Conservation (phyloP, 1,140 invertebrate genomes). For the Aphelinus certus region DNA sequence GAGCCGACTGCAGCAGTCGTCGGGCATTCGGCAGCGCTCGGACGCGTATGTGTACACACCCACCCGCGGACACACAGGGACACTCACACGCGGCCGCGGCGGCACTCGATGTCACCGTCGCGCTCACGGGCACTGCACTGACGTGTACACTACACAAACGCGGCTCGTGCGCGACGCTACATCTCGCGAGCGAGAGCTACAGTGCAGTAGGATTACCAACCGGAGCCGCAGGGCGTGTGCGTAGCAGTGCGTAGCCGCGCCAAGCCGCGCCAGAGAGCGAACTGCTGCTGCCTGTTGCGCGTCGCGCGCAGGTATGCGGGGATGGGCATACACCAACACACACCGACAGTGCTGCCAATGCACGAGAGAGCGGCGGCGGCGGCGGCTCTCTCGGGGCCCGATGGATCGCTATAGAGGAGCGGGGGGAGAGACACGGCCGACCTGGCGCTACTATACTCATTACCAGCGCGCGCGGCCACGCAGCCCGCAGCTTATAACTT, state of each 20-base stretch:
- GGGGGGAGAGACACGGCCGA: neutral
- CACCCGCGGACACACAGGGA: too few species aligned
- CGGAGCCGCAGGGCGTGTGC: too few species aligned
- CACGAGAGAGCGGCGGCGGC: neutral
- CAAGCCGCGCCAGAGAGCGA: too few species aligned
- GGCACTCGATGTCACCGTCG: constrained; percentile 1
- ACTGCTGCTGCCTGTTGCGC: neutral
- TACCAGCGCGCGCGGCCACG: neutral
- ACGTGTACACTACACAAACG: too few species aligned
- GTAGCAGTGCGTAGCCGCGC: neutral
- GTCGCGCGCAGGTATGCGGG: constrained; percentile 8
- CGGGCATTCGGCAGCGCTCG: too few species aligned
- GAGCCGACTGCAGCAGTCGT: too few species aligned
- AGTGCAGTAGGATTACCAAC: neutral
- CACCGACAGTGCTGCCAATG: constrained; percentile 24
- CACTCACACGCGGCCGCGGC: too few species aligned
- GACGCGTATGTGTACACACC: too few species aligned
- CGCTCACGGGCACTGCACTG: neutral
- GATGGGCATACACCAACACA: neutral
- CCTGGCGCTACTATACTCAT: constrained; percentile 5
- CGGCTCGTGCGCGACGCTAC: too few species aligned
- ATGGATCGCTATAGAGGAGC: neutral
- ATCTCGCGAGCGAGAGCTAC: too few species aligned
- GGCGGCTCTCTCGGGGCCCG: neutral
- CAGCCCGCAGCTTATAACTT: constrained; percentile 24